Conservation (phyloP, 2,888 invertebrate genomes). For the Scaptomyza polygonia region DNA sequence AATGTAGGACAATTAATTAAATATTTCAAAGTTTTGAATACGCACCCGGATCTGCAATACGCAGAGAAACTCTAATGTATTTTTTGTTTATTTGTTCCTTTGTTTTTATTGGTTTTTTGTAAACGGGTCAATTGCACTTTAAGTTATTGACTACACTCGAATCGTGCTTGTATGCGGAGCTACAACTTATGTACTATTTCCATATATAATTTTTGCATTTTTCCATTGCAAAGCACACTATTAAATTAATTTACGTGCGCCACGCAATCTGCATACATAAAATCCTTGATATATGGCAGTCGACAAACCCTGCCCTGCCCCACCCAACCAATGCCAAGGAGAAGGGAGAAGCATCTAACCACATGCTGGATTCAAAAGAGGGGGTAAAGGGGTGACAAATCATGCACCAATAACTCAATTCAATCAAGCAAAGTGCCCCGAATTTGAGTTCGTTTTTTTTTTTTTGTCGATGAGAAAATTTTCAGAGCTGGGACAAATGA, state of each 20-base stretch:
- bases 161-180: conserved; percentile 28
- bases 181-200: conserved; percentile 4
- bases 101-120: conserved; percentile 36
- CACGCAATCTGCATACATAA: conserved; percentile 78
- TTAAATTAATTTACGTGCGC: conserved; percentile 76
- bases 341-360: conserved; percentile 40
- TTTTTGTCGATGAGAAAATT: conserved; percentile 29
- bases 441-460: neutral
- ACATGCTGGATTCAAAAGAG: conserved; percentile 31
- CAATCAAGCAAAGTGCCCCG: conserved; percentile 79
- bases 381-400: conserved; percentile 30
- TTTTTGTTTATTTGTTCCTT: neutral
- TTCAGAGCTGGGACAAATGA: conserved; percentile 65
- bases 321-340: neutral
- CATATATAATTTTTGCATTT: conserved; percentile 20
- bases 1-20: too few species aligned
- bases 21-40: neutral
- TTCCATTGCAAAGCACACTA: conserved; percentile 54
- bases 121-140: conserved; percentile 58
- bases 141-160: conserved; percentile 48
- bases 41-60: neutral
- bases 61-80: neutral
- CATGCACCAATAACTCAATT: conserved; percentile 70
- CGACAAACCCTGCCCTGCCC: too few species aligned
- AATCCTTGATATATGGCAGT: conserved; percentile 32